Base-by-base conservation (phyloP, 2,113 vertebrate genomes). In the Puffinus mauretanicus region DNA sequence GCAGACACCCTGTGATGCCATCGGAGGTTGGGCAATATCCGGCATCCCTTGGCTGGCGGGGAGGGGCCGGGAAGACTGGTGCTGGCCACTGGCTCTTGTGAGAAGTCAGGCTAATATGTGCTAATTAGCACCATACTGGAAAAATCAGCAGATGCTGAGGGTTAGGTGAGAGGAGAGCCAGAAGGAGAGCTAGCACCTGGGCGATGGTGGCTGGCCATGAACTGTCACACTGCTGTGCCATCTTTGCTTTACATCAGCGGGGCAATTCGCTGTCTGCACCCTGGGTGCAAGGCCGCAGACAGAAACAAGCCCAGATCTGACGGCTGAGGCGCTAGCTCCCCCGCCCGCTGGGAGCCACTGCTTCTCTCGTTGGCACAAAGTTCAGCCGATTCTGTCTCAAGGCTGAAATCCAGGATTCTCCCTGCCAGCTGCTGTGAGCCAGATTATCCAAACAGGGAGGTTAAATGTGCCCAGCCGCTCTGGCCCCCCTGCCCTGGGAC, bases 21-120 rank as follows among this genome's bases (percentile, higher is more conserved):
- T 8, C 0, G 0, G 27, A 47, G 34, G 7, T 80, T 78, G 72
- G 36, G 95, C 67, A 93, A 92, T 32, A 66, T 12, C 66, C 25
- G 0, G 4, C 2, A 0, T 86, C 77, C 54, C 64, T 69, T 3
- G 1, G 34, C 16, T 1, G 2, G 58, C 29, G 4, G 62, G 69
- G 58, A 70, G 32, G 61, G 49, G 36, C 30, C 1, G 5, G 38
- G 78, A 54, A 62, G 20, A 57, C 36, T 2, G 1, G 15, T 34
- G 60, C 57, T 72, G 60, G 81, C 46, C 8, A 0, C 30, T 21
- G n/a, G 57, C 51, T 71, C 47, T 38, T 21, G 22, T 0, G 24
- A 82, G 69, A 54, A 70, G 25, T 72, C 44, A 52, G 44, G 49
- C 32, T 88, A 76, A 30, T 61, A 2, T 88, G 15, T 8, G 22